Evolutionary conservation across 2,113 vertebrate genomes (phyloP).

Genomic region (Rissa tridactyla): DNA sequence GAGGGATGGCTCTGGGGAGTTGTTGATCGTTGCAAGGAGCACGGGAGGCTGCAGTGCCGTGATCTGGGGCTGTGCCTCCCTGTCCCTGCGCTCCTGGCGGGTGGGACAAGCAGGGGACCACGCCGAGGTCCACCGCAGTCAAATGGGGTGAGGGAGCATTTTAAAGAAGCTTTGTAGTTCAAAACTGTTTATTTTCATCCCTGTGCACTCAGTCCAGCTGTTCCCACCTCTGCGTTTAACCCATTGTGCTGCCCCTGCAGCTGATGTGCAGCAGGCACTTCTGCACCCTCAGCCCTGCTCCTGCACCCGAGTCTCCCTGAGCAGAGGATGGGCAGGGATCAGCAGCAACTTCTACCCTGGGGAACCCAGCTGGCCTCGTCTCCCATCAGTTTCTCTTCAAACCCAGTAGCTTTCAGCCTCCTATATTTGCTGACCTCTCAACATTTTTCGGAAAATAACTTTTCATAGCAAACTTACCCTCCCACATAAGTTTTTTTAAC

Average conservation of each 20-base stretch:
- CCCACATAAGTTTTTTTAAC: background rate
- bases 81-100: background rate
- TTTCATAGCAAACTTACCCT: background rate
- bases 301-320: background rate
- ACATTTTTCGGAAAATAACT: background rate
- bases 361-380: background rate
- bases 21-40: background rate
- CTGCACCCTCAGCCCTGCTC: background rate
- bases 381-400: background rate
- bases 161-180: background rate
- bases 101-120: background rate
- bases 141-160: background rate
- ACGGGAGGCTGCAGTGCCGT: background rate
- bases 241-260: background rate
- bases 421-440: background rate
- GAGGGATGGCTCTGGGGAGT: background rate
- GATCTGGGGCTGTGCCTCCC: accelerated
- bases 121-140: background rate
- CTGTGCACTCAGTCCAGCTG: accelerated
- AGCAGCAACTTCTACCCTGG: background rate
- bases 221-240: background rate
- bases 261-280: background rate
- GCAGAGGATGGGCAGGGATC: background rate
- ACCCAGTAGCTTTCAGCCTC: background rate
- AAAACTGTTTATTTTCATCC: background rate